Conservation (phyloP, 2,113 vertebrate genomes). For the Montifringilla adamsi region DNA sequence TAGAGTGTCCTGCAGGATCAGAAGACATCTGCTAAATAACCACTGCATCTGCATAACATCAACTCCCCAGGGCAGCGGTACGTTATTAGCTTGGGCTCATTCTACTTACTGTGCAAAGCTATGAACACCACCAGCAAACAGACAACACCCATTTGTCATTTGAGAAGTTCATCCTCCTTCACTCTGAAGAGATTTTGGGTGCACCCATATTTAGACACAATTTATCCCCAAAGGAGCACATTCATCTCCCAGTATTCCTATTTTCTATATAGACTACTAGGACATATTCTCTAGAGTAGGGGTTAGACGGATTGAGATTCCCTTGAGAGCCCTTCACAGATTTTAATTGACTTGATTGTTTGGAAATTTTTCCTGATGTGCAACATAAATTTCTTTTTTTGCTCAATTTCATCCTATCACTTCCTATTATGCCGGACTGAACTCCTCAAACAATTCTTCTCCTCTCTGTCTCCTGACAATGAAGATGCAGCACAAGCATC, state of each 20-base stretch:
- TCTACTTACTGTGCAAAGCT: neutral
- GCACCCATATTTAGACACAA: neutral
- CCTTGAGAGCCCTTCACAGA: constrained; percentile 21
- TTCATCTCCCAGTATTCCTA: neutral
- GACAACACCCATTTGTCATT: neutral
- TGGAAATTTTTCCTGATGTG: constrained; percentile 28
- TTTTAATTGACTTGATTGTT: constrained; percentile 53
- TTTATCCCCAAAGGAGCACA: neutral
- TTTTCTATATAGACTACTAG: constrained; percentile 12
- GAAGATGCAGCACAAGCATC: neutral
- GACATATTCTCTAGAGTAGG: neutral
- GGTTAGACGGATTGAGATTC: constrained; percentile 8
- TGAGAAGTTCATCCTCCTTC: neutral
- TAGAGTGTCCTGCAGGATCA: neutral
- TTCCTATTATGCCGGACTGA: constrained; percentile 26
- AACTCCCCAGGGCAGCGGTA: neutral
- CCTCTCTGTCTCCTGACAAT: neutral
- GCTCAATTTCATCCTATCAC: constrained; percentile 48
- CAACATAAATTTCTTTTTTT: constrained; percentile 36
- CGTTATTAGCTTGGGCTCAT: neutral
- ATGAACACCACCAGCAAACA: neutral
- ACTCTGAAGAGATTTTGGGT: neutral
- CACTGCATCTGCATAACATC: neutral
- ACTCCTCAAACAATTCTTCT: constrained; percentile 35
- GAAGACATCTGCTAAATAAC: neutral